These are phyloP conservation scores for Carapus acus DNA, from an alignment of 2,797 vertebrate species.

Conservation along the genomic window DNA sequence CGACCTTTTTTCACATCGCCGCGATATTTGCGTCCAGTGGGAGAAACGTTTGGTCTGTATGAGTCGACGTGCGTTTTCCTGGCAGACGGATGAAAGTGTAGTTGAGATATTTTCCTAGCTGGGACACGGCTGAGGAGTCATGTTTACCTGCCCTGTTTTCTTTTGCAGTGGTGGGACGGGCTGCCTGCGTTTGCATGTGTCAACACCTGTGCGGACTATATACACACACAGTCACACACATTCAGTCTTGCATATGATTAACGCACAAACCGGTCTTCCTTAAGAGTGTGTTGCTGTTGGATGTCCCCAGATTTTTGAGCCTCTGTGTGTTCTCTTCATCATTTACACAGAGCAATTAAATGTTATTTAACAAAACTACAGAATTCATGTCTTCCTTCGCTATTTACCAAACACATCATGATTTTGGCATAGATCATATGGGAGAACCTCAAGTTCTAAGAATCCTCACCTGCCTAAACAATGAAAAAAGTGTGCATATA, in stretches of 20 bases:
- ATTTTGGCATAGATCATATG: too few species aligned
- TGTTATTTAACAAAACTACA: too few species aligned
- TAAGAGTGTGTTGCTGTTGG: too few species aligned
- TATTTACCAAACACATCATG: too few species aligned
- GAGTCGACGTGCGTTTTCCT: slow-evolving; percentile 10
- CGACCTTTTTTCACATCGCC: slow-evolving; percentile 6
- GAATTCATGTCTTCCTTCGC: too few species aligned
- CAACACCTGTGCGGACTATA: slow-evolving; percentile 25
- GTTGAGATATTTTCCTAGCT: slow-evolving; percentile 14
- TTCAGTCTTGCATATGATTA: neutral
- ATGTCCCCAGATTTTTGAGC: too few species aligned
- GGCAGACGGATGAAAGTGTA: slow-evolving; percentile 30
- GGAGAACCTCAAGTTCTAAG: too few species aligned
- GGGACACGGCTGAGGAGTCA: slow-evolving; percentile 7
- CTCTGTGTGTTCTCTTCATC: too few species aligned
- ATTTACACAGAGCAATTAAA: too few species aligned
- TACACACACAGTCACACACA: neutral
- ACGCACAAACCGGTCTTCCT: neutral
- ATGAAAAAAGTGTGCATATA: too few species aligned
- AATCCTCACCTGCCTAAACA: too few species aligned
- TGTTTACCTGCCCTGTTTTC: slow-evolving; percentile 52
- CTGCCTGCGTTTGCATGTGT: neutral
- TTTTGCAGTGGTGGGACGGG: slow-evolving; percentile 29
- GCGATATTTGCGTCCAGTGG: slow-evolving; percentile 22
- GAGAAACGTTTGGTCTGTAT: neutral